Percentiles rank a stretch among this genome's conserved stretches.
These are phyloP conservation scores for Barypeithes pellucidus DNA, from an alignment of 2,888 invertebrate species.

Conservation along the genomic window DNA sequence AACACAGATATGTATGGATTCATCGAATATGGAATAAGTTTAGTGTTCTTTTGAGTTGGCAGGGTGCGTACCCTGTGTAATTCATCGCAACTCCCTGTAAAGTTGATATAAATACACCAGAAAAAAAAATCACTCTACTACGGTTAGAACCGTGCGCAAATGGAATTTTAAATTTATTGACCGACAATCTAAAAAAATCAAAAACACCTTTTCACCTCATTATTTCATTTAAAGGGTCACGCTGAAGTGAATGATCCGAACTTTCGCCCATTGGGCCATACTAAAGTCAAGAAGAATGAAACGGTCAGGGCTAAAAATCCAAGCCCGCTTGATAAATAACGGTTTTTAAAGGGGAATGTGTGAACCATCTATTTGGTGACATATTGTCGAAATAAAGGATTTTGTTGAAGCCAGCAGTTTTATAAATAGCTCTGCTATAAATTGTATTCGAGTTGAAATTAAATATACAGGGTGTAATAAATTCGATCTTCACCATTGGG, in stretches of 20 bases:
- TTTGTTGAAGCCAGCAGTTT: neutral
- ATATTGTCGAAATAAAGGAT: neutral
- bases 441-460: neutral
- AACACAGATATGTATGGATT: no score
- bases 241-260: neutral
- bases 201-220: neutral
- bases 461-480: no score
- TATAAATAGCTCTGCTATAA: neutral
- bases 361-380: constrained; percentile 2
- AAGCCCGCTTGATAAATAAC: constrained; percentile 9
- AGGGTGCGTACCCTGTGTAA: no score
- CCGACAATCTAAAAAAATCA: neutral
- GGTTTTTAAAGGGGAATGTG: neutral
- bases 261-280: neutral
- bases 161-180: no score
- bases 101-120: no score
- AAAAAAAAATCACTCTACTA: no score
- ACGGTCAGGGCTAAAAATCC: neutral
- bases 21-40: no score
- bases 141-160: no score
- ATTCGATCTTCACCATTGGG: no score
- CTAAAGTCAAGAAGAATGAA: constrained; percentile 1
- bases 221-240: neutral
- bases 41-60: no score
- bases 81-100: no score